A percentile compares a stretch with the other conserved stretches of the same genome.
These are phyloP conservation scores for Operophtera brumata DNA, from an alignment of 2,888 invertebrate genomes.

Conservation along the genomic window DNA sequence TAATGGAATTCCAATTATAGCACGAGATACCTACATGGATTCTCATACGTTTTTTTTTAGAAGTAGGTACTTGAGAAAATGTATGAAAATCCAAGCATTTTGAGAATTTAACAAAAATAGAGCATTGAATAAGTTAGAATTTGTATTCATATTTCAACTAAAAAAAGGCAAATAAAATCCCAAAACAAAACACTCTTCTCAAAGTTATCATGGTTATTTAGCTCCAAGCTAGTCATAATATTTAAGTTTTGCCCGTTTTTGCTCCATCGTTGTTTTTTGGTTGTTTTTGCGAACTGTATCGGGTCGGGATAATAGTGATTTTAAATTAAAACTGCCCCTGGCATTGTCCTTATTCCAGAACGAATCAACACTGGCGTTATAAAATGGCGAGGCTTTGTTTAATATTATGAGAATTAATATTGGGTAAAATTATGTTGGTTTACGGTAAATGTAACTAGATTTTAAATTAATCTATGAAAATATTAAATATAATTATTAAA, in stretches of 20 bases:
- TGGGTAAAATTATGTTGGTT: no score
- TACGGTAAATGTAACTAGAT: no score
- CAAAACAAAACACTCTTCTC: not conserved
- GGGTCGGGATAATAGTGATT: slow-evolving; percentile 57
- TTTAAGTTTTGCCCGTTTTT: slow-evolving; percentile 35
- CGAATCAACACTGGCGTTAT: slow-evolving; percentile 22
- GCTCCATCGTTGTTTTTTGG: slow-evolving; percentile 1
- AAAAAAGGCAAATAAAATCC: not conserved
- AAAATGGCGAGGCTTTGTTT: slow-evolving; percentile 1
- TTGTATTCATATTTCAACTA: no score
- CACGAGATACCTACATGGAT: no score
- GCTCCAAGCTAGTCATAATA: slow-evolving; percentile 12
- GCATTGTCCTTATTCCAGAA: slow-evolving; percentile 57
- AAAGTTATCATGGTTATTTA: not conserved
- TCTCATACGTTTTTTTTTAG: no score
- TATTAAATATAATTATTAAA: no score
- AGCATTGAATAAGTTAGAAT: no score
- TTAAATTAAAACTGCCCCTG: slow-evolving; percentile 69
- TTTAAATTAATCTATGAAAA: no score
- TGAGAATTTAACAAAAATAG: no score
- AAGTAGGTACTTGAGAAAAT: no score
- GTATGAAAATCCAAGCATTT: no score
- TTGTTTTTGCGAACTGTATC: slow-evolving; percentile 50
- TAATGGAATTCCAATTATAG: no score
- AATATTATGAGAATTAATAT: not conserved